phyloP scores from a whole-genome alignment of 2,113 vertebrate species.

The Salvator merianae region DNA sequence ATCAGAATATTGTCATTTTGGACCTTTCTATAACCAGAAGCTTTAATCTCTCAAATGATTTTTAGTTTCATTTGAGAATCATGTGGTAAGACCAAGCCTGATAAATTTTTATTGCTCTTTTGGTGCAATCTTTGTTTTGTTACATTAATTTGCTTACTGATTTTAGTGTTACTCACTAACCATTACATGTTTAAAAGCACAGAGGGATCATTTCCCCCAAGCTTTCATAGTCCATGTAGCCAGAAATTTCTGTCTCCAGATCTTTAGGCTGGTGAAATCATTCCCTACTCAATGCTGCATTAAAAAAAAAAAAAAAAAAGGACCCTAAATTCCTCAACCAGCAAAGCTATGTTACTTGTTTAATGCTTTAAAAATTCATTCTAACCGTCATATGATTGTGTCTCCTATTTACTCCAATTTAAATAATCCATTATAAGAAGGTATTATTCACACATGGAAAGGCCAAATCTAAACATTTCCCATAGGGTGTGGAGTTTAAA shows the following conservation, averaged over 20 bases:
- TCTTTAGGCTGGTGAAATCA: not conserved
- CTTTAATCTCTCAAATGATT: not conserved
- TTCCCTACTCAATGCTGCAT: not conserved
- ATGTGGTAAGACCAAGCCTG: not conserved
- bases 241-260: not conserved
- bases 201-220: not conserved
- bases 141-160: not conserved
- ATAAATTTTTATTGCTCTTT: not conserved
- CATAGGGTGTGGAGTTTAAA: too few species aligned
- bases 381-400: not conserved
- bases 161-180: slow-evolving; percentile 13
- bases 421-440: not conserved
- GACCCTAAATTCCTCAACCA: not conserved
- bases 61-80: not conserved
- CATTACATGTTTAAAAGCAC: not conserved
- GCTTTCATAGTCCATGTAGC: not conserved
- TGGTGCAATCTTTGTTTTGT: slow-evolving; percentile 6
- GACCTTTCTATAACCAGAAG: not conserved
- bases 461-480: not conserved
- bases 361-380: not conserved
- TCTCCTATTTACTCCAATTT: not conserved
- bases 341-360: not conserved
- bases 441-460: not conserved
- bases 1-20: too few species aligned
- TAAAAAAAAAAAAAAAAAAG: not conserved